Base-by-base conservation (phyloP, 2,888 invertebrate species). In the Hypsopygia costalis region DNA sequence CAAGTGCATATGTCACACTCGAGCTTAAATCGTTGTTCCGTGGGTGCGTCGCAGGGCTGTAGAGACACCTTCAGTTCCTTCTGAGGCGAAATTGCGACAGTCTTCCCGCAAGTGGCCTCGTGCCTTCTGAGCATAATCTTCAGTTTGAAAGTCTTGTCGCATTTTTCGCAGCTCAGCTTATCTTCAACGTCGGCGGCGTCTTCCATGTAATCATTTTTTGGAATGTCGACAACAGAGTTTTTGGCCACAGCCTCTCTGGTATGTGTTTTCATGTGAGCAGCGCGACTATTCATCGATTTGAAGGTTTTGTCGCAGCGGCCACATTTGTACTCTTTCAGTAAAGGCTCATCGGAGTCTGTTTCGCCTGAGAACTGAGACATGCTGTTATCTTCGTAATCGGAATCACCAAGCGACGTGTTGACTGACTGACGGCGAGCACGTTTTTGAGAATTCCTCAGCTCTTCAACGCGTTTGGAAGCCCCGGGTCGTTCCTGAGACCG, bases 101-200 rank as follows among this genome's bases (percentile, higher is more conserved):
- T 32, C 20, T 62, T 70, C 0, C 59, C 59, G 42, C 88, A 88
- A 0, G 62, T 43, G 7, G 80, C 80, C 10, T 60, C 47, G 44
- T 89, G 89, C 0, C 87, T 71, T 35, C 87, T 88, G 34, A 89
- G 51, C 89, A 89, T 89, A 37, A 89, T 89, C 40, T 88, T 86
- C 32, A 89, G 55, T 55, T 89, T 89, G 51, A 89, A 89, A 0
- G 68, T 70, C 48, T 79, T 86, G 0, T 69, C 74, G 44, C 89
- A 89, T 47, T 68, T 76, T 0, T 79, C 69, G 41, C 89, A 89
- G 5, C 51, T 59, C 8, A 81, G 52, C 45, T 78, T 77, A 28
- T 81, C 77, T 3, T 81, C 81, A 1, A 61, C 65, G 9, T 77
- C 75, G 0, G 44, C 45, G 0, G 74, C 69, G 21, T 77, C 74